phyloP scores from a whole-genome alignment of 1,140 invertebrate genomes.

The Zeugodacus cucurbitae region DNA sequence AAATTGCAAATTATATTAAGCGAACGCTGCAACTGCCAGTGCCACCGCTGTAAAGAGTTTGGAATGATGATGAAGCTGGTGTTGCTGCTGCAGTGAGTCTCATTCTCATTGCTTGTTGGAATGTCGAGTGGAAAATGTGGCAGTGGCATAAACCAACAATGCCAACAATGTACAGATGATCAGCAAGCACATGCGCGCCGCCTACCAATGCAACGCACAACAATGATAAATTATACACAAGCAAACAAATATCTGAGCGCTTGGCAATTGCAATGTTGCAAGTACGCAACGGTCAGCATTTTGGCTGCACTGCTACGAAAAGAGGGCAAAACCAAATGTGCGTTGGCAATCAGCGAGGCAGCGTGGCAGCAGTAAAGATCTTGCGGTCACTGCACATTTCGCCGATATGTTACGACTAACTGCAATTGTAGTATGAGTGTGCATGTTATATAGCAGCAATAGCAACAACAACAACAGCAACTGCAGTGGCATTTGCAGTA shows the following conservation, averaged over 20 bases:
- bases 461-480: background rate
- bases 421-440: background rate
- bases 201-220: too few species aligned
- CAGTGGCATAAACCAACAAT: too few species aligned
- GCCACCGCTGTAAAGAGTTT: background rate
- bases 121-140: background rate
- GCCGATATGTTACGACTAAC: background rate
- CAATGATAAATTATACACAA: too few species aligned
- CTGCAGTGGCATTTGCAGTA: too few species aligned
- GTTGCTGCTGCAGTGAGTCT: background rate
- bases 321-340: background rate
- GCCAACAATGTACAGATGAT: background rate
- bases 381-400: background rate
- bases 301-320: background rate
- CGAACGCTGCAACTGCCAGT: background rate
- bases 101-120: background rate
- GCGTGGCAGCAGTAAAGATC: background rate
- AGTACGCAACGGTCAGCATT: background rate
- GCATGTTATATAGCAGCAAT: background rate
- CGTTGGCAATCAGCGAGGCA: too few species aligned
- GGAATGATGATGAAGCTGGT: background rate
- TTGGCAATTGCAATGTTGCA: background rate
- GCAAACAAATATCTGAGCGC: too few species aligned
- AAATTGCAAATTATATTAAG: background rate
- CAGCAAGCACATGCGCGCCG: background rate